A percentile compares a stretch with the other conserved stretches of the same genome.
phyloP scores from a whole-genome alignment of 1,140 invertebrate species.

The Polyergus mexicanus region DNA sequence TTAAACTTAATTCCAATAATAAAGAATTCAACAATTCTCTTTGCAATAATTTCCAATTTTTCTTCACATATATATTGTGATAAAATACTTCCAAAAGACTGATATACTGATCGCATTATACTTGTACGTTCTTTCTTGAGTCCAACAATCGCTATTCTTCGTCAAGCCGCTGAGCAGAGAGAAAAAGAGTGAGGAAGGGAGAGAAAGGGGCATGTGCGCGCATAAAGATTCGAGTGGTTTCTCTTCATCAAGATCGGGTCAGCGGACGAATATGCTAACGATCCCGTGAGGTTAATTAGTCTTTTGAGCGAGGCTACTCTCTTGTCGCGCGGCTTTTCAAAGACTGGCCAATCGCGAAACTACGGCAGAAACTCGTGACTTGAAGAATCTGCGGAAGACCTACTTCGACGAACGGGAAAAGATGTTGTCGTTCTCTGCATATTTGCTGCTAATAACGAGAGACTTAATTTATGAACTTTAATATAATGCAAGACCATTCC shows the following conservation, averaged over 20 bases:
- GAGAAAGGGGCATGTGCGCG: conserved; percentile 64
- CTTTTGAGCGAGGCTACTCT: conserved; percentile 62
- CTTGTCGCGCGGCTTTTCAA: conserved; percentile 43
- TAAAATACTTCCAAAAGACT: conserved; percentile 4
- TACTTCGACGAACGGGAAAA: conserved; percentile 13
- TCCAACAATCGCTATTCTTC: conserved; percentile 75
- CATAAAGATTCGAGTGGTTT: conserved; percentile 75
- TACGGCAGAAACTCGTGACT: conserved; percentile 50
- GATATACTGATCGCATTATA: background rate
- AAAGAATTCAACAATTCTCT: conserved; percentile 50
- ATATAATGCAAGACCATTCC: background rate
- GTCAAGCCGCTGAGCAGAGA: background rate
- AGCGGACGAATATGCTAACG: conserved; percentile 80
- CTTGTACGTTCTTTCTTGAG: conserved; percentile 20
- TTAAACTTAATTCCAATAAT: background rate
- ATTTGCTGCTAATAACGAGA: conserved; percentile 10
- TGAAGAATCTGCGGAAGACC: conserved; percentile 44
- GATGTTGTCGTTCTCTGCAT: background rate
- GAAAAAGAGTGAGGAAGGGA: background rate
- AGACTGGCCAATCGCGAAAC: conserved; percentile 52
- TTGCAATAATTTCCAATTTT: conserved; percentile 13
- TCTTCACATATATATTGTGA: background rate
- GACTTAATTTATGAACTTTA: conserved; percentile 17
- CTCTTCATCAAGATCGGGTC: conserved; percentile 65
- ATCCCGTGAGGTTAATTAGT: conserved; percentile 79